phyloP scores from a whole-genome alignment of 92 coral and sea anemone species.

The Epizoanthus illoricatus region DNA sequence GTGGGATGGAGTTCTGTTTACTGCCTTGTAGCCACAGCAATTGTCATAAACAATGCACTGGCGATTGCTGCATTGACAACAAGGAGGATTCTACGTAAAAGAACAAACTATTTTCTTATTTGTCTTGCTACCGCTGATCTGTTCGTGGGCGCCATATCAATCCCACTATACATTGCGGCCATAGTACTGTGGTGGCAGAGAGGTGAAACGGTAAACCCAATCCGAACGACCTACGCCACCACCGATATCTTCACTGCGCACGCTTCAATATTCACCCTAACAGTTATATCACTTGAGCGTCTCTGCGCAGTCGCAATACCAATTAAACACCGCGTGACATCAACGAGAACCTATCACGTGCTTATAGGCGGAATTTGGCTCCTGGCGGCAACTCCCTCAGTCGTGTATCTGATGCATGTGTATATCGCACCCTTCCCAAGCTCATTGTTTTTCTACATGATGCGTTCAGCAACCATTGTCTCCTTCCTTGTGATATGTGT shows the following conservation, averaged over 20 bases:
- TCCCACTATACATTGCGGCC: slow-evolving; percentile 38
- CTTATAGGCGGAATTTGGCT: slow-evolving; percentile 21
- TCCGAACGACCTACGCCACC: slow-evolving; percentile 5
- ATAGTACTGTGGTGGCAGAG: slow-evolving; percentile 36
- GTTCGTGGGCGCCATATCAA: slow-evolving; percentile 26
- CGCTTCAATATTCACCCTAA: slow-evolving; percentile 29
- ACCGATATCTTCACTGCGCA: slow-evolving; percentile 11
- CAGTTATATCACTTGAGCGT: slow-evolving; percentile 24
- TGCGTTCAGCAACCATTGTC: not conserved
- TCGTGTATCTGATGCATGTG: slow-evolving; percentile 21
- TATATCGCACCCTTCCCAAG: slow-evolving; percentile 24
- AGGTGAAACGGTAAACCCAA: slow-evolving; percentile 25
- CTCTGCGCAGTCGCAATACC: slow-evolving; percentile 9
- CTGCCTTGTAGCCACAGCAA: slow-evolving; percentile 34
- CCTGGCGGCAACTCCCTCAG: slow-evolving; percentile 13
- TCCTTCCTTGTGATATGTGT: slow-evolving; percentile 18
- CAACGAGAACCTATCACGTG: not conserved
- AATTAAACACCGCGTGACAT: not conserved
- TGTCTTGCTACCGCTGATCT: slow-evolving; percentile 36
- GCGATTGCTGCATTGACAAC: slow-evolving; percentile 36
- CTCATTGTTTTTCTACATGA: slow-evolving; percentile 17
- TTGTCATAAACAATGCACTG: slow-evolving; percentile 8
- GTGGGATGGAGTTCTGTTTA: slow-evolving; percentile 26
- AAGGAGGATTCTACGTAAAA: slow-evolving; percentile 25
- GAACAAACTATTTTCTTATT: slow-evolving; percentile 37